A percentile compares a stretch with the other conserved stretches of the same genome.
phyloP scores from a whole-genome alignment of 2,888 invertebrate species.

The Microctonus hyperodae region DNA sequence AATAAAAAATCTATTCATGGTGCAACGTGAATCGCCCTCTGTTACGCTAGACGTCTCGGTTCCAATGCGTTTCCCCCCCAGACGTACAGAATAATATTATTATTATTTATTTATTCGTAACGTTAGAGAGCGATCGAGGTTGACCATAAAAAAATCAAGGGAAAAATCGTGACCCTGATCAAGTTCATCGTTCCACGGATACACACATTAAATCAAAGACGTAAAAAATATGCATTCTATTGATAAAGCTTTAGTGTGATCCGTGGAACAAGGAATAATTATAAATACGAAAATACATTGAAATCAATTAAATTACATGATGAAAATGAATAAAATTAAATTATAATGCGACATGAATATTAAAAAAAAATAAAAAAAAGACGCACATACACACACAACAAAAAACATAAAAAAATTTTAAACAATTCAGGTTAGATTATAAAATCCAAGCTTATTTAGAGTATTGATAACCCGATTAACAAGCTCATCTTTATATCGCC shows the following conservation, averaged over 20 bases:
- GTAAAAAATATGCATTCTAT: neutral
- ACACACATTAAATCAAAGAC: constrained; percentile 3
- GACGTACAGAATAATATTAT: neutral
- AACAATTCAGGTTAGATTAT: constrained; percentile 46
- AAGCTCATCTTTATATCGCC: constrained; percentile 84
- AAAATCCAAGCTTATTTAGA: constrained; percentile 77
- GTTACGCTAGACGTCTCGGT: constrained; percentile 24
- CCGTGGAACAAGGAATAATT: constrained; percentile 27
- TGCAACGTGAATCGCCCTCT: constrained; percentile 59
- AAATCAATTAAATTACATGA: constrained; percentile 9
- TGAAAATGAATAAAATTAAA: constrained; percentile 2
- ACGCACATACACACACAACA: neutral
- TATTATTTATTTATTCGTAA: constrained; percentile 16
- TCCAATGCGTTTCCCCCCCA: neutral
- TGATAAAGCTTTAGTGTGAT: constrained; percentile 7
- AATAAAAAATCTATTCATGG: constrained; percentile 48
- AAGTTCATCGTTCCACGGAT: constrained; percentile 27
- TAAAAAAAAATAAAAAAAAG: neutral
- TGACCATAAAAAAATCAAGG: constrained; percentile 48
- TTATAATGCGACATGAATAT: neutral
- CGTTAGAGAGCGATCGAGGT: constrained; percentile 58
- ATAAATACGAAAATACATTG: too few species aligned
- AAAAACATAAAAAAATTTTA: neutral
- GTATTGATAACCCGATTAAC: constrained; percentile 75
- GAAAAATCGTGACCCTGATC: neutral